Percentiles rank a stretch among this genome's conserved stretches.
phyloP scores from a whole-genome alignment of 2,888 invertebrate species.

The Acronicta aceris region DNA sequence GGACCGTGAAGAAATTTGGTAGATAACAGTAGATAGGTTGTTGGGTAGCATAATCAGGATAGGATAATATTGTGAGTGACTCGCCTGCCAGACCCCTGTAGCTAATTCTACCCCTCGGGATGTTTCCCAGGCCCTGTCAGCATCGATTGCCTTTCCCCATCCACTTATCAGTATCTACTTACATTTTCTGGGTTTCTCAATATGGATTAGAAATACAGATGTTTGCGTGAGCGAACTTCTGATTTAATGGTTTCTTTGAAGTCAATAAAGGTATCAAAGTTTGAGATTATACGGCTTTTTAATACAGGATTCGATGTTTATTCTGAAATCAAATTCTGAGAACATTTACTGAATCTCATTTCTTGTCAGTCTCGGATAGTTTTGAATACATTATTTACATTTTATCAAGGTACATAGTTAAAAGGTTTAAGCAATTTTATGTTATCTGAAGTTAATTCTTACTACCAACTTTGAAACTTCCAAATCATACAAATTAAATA shows the following conservation, averaged over 20 bases:
- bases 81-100: constrained; percentile 48
- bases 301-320: no score
- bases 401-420: neutral
- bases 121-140: constrained; percentile 56
- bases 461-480: constrained; percentile 6
- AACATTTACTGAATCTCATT: neutral
- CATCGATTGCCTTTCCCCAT: constrained; percentile 59
- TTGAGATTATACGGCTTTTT: no score
- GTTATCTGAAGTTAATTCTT: neutral
- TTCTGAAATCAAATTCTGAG: no score
- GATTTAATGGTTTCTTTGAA: constrained; percentile 8
- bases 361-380: neutral
- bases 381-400: no score
- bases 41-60: constrained; percentile 56
- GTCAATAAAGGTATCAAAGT: neutral
- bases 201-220: constrained; percentile 28
- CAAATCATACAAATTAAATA: constrained; percentile 38
- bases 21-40: constrained; percentile 15
- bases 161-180: constrained; percentile 39
- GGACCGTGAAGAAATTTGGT: constrained; percentile 2
- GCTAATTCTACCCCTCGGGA: constrained; percentile 62
- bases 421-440: neutral
- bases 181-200: constrained; percentile 37
- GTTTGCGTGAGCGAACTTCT: constrained; percentile 21
- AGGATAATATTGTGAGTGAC: constrained; percentile 67